These are phyloP conservation scores for Leptodactylus fallax DNA, from an alignment of 2,797 vertebrate genomes.

Conservation along the genomic window DNA sequence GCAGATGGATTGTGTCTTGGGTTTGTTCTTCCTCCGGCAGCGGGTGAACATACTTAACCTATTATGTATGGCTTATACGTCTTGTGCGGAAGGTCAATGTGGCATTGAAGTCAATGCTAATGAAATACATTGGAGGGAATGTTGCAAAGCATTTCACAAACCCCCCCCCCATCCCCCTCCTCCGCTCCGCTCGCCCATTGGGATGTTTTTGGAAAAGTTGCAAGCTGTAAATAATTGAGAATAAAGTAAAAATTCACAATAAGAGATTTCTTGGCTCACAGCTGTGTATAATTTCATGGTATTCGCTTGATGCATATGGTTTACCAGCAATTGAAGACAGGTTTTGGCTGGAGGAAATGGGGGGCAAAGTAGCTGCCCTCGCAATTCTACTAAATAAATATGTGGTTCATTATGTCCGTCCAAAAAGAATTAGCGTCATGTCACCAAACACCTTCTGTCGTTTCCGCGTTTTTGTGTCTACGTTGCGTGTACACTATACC, in stretches of 20 bases:
- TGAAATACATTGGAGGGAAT: conserved; percentile 32
- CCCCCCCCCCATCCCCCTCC: neutral
- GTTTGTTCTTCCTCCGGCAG: conserved; percentile 9
- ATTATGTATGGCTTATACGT: conserved; percentile 12
- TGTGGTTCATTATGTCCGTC: neutral
- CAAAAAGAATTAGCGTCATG: neutral
- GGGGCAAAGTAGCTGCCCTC: conserved; percentile 31
- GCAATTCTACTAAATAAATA: neutral
- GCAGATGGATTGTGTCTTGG: neutral
- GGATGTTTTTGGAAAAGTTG: conserved; percentile 41
- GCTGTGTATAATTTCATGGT: conserved; percentile 46
- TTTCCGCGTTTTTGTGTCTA: neutral
- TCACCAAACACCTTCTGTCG: too few species aligned
- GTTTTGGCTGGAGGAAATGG: conserved; percentile 5
- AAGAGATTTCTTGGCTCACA: conserved; percentile 31
- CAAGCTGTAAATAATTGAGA: conserved; percentile 57
- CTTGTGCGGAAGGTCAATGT: conserved; percentile 6
- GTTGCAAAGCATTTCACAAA: neutral
- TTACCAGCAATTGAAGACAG: conserved; percentile 25
- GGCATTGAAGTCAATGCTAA: conserved; percentile 30
- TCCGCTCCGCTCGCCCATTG: neutral
- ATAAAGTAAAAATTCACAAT: conserved; percentile 48
- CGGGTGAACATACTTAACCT: conserved; percentile 30
- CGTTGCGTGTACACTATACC: neutral
- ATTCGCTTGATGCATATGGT: conserved; percentile 9